These are phyloP conservation scores for Cromileptes altivelis DNA, from an alignment of 2,113 vertebrate genomes.

Conservation along the genomic window DNA sequence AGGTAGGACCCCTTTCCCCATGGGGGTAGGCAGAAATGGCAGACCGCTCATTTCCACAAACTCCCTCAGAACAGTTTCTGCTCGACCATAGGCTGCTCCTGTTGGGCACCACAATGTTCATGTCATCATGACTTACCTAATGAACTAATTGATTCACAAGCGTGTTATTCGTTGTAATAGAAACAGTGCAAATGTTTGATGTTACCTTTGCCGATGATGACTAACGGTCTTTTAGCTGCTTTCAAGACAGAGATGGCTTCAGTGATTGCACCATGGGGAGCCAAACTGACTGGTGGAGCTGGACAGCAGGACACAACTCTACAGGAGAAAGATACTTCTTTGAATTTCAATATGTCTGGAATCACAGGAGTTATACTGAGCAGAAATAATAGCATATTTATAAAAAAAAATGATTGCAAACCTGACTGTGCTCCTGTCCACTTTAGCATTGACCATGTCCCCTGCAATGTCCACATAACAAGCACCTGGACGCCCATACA, in stretches of 20 bases:
- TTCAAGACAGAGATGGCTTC: slow-evolving; percentile 84
- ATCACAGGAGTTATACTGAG: background rate
- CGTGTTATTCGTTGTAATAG: background rate
- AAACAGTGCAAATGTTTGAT: background rate
- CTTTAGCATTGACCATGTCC: slow-evolving; percentile 91
- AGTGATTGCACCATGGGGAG: slow-evolving; percentile 81
- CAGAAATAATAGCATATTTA: background rate
- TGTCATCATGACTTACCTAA: background rate
- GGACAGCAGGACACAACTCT: slow-evolving; percentile 89
- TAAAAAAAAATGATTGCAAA: slow-evolving; percentile 40
- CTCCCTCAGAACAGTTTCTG: slow-evolving; percentile 87
- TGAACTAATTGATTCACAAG: background rate
- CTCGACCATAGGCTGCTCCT: slow-evolving; percentile 94
- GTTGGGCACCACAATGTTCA: background rate
- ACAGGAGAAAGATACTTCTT: slow-evolving; percentile 17
- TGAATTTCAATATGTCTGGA: background rate
- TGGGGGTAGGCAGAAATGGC: slow-evolving; percentile 96
- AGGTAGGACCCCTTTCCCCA: slow-evolving; percentile 96
- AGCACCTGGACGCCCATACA: slow-evolving; percentile 94
- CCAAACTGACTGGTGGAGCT: slow-evolving; percentile 87
- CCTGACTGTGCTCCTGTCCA: slow-evolving; percentile 88
- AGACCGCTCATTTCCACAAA: slow-evolving; percentile 89
- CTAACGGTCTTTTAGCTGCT: slow-evolving; percentile 88
- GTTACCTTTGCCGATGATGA: slow-evolving; percentile 96
- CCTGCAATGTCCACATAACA: slow-evolving; percentile 96